Conservation (phyloP, 2,888 invertebrate genomes). For the Napeogenes inachia region DNA sequence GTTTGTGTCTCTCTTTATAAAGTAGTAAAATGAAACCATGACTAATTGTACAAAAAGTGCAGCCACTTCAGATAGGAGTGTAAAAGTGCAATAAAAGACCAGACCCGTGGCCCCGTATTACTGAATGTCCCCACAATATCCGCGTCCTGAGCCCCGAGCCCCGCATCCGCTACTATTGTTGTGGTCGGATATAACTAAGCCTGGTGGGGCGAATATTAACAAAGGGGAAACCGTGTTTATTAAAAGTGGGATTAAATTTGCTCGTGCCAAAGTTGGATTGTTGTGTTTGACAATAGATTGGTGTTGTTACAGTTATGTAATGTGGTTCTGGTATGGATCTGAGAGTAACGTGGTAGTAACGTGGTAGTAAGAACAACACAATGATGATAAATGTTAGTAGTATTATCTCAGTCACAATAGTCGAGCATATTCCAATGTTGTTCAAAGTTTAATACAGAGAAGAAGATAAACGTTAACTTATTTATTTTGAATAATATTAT, state of each 20-base stretch:
- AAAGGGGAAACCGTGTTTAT: slow-evolving; percentile 41
- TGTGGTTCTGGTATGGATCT: neutral
- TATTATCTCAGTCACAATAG: too few species aligned
- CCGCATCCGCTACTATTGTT: slow-evolving; percentile 36
- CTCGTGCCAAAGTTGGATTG: slow-evolving; percentile 24
- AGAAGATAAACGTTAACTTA: too few species aligned
- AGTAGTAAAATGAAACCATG: neutral
- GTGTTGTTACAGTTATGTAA: slow-evolving; percentile 5
- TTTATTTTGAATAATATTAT: too few species aligned
- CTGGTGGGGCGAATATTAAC: slow-evolving; percentile 26
- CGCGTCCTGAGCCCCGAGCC: neutral
- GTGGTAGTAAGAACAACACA: too few species aligned
- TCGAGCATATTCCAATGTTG: too few species aligned
- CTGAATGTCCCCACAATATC: neutral
- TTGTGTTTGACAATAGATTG: slow-evolving; percentile 25
- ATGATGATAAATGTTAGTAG: too few species aligned
- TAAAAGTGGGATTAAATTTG: slow-evolving; percentile 46
- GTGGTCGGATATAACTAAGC: slow-evolving; percentile 28
- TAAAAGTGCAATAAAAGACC: neutral
- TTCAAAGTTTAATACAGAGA: too few species aligned
- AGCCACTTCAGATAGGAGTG: neutral
- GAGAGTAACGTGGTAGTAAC: neutral
- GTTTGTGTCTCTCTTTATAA: too few species aligned
- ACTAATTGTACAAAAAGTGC: neutral
- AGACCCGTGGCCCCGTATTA: neutral